These are phyloP conservation scores for Limosa lapponica DNA, from an alignment of 2,797 vertebrate genomes.

Conservation along the genomic window DNA sequence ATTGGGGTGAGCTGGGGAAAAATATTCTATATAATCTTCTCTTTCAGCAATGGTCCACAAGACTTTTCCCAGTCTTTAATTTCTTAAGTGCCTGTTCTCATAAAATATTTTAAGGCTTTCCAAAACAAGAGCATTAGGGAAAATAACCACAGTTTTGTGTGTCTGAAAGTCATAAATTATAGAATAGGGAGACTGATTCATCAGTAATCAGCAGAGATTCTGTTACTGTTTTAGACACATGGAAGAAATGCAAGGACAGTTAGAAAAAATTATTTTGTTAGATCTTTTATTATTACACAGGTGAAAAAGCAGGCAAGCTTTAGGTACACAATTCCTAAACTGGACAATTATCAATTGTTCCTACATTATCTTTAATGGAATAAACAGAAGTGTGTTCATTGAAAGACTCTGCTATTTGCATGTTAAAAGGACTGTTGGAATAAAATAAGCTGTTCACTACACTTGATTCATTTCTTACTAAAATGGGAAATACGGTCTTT, in stretches of 20 bases:
- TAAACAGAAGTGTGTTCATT: not conserved
- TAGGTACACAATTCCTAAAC: not conserved
- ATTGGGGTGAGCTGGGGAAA: not conserved
- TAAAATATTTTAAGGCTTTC: not conserved
- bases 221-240: not conserved
- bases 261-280: not conserved
- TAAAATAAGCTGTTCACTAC: not conserved
- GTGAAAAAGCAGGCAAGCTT: not conserved
- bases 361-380: not conserved
- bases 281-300: not conserved
- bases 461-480: slow-evolving; percentile 45
- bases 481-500: not conserved
- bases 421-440: slow-evolving; percentile 14
- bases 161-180: not conserved
- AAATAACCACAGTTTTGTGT: accelerated
- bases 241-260: not conserved
- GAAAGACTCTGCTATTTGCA: not conserved
- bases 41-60: not conserved
- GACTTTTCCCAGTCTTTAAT: not conserved
- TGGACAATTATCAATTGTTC: not conserved
- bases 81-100: not conserved
- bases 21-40: not conserved
- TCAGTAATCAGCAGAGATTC: not conserved
- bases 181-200: not conserved
- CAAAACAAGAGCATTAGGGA: not conserved